Percentiles rank a stretch among this genome's conserved stretches.
phyloP scores from a whole-genome alignment of 2,888 invertebrate species.

The Allophyes oxyacanthae region DNA sequence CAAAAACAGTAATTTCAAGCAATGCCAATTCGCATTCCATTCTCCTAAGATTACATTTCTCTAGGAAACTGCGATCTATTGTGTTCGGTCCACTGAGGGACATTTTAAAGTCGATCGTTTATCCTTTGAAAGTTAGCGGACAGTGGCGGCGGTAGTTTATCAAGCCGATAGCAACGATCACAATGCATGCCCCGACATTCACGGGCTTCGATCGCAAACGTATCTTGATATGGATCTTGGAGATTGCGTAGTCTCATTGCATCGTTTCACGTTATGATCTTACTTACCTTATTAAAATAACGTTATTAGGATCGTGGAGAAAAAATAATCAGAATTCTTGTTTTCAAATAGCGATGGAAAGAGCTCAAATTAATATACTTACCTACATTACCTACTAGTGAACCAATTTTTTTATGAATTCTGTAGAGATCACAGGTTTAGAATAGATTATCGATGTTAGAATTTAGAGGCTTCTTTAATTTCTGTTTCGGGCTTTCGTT shows the following conservation, averaged over 20 bases:
- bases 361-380: too few relatives aligned
- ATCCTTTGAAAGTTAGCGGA: constrained; percentile 78
- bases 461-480: too few relatives aligned
- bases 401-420: too few relatives aligned
- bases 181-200: constrained; percentile 55
- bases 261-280: constrained; percentile 25
- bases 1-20: background rate
- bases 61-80: constrained; percentile 57
- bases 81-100: constrained; percentile 66
- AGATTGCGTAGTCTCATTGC: constrained; percentile 26
- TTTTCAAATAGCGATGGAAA: too few relatives aligned
- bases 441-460: too few relatives aligned
- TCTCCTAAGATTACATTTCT: constrained; percentile 39
- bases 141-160: constrained; percentile 76
- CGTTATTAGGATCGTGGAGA: too few relatives aligned
- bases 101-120: constrained; percentile 79
- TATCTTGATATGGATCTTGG: constrained; percentile 46
- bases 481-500: too few relatives aligned
- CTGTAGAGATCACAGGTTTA: too few relatives aligned
- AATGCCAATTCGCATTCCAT: constrained; percentile 37
- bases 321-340: too few relatives aligned
- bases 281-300: too few relatives aligned
- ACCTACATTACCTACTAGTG: too few relatives aligned
- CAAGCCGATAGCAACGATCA: constrained; percentile 71
- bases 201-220: constrained; percentile 46